Conservation (phyloP, 2,797 vertebrate genomes). For the Tapirus indicus region DNA sequence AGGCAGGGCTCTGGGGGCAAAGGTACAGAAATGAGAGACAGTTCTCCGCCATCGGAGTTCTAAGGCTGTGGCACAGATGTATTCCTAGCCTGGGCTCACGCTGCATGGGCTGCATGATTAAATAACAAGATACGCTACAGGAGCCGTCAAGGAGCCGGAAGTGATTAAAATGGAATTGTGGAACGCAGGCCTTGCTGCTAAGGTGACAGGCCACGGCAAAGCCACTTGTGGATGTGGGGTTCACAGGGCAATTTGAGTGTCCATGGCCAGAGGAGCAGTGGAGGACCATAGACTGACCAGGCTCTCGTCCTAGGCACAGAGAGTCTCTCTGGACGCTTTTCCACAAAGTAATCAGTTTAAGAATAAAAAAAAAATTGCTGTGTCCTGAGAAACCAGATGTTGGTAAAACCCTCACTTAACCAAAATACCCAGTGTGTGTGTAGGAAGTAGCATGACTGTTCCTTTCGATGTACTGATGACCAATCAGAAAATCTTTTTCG, state of each 20-base stretch:
- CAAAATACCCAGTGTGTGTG: background rate
- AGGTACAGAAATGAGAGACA: fast-evolving
- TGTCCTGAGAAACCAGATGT: background rate
- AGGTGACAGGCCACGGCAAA: fast-evolving
- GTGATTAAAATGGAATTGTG: background rate
- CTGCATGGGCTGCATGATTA: background rate
- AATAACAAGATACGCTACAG: background rate
- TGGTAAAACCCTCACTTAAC: background rate
- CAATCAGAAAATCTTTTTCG: background rate
- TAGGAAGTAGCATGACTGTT: background rate
- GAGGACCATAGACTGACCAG: background rate
- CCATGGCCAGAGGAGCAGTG: fast-evolving
- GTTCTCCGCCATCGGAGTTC: background rate
- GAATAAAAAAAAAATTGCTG: background rate
- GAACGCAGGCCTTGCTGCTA: background rate
- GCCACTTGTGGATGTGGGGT: background rate
- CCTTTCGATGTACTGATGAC: background rate
- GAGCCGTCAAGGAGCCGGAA: background rate
- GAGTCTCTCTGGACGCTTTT: background rate
- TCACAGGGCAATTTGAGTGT: background rate
- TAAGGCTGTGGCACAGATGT: background rate
- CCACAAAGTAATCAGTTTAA: background rate
- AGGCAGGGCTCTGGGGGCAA: background rate
- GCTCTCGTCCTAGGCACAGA: background rate
- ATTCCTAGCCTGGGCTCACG: background rate